phyloP scores from a whole-genome alignment of 1,140 invertebrate species.

The Trichonephila inaurata region DNA sequence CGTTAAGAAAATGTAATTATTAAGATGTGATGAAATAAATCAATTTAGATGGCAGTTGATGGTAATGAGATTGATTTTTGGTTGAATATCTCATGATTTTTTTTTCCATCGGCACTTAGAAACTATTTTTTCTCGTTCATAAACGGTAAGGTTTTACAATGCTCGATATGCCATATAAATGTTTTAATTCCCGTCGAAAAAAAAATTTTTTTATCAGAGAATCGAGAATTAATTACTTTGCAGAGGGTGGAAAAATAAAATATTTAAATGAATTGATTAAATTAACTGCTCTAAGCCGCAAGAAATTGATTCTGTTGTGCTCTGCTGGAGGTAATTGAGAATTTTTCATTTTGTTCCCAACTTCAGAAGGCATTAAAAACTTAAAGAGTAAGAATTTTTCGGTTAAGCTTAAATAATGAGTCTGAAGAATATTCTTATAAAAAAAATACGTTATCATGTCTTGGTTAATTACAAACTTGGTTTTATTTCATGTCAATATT shows the following conservation, averaged over 20 bases:
- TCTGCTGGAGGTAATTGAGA: background rate
- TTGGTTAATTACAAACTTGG: no score
- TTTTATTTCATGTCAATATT: no score
- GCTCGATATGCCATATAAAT: background rate
- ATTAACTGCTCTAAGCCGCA: background rate
- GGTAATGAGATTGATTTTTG: constrained; percentile 25
- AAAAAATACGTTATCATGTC: no score
- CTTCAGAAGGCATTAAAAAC: background rate
- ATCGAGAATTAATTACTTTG: background rate
- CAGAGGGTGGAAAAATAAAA: background rate
- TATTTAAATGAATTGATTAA: constrained; percentile 19
- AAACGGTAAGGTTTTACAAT: constrained; percentile 4
- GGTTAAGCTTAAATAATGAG: no score
- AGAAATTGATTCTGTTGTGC: background rate
- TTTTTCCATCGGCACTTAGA: background rate
- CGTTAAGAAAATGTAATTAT: constrained; percentile 6
- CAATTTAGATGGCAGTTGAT: constrained; percentile 18
- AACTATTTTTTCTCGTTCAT: background rate
- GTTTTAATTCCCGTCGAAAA: background rate
- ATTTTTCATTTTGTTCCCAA: background rate
- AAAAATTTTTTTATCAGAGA: background rate
- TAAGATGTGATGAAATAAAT: constrained; percentile 31
- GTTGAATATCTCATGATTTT: background rate
- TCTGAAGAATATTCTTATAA: no score
- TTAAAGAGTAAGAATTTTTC: no score